Base-by-base conservation (phyloP, 64 coral and sea anemone species). In the Porites australiensis region DNA sequence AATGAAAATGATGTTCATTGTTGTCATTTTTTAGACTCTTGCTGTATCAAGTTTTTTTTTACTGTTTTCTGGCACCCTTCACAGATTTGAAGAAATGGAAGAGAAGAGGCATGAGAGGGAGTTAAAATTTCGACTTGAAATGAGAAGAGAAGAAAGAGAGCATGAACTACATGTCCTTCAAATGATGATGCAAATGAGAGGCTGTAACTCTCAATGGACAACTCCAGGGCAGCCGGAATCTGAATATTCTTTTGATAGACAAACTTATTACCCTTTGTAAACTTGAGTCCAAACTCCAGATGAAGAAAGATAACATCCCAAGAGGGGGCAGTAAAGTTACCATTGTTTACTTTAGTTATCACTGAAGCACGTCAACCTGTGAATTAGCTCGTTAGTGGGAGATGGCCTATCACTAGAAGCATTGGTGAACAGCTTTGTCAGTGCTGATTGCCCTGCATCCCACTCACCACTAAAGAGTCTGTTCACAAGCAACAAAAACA, bases 11-110 rank as follows among this genome's bases (percentile, higher is more conserved):
- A 82, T 63, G 57, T 59, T 82, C 54, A 61, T 58, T 82, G 79
- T 82, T 82, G 53, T 63, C 79, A 82, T 82, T 82, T 82, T 21
- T n/a, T 82, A 82, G 79, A 82, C 79, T 82, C 79, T 82, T 63
- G 79, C 79, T 82, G 53, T 61, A 82, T 21, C 54, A 82, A 82
- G 79, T 82, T 82, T 66, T 13, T 66, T 66, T 13, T 4, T 66
- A 18, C 68, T 71, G 68, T n/a, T 71, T n/a, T 71, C n/a, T 27
- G 7, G 44, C 11, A 27, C 68, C 68, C 72, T 72, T 87, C 74
- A 49, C 44, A 87, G 84, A 55, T 73, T 57, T 72, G 68, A 87
- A 87, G 84, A 87, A 6, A 3, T 87, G 57, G 84, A 74, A 73
- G 19, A 75, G 75, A 15, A 58, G 59, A 88, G 86, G 75, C 86